A percentile compares a stretch with the other conserved stretches of the same genome.
Conservation (phyloP, 2,888 invertebrate genomes). For the Neria commutata region DNA sequence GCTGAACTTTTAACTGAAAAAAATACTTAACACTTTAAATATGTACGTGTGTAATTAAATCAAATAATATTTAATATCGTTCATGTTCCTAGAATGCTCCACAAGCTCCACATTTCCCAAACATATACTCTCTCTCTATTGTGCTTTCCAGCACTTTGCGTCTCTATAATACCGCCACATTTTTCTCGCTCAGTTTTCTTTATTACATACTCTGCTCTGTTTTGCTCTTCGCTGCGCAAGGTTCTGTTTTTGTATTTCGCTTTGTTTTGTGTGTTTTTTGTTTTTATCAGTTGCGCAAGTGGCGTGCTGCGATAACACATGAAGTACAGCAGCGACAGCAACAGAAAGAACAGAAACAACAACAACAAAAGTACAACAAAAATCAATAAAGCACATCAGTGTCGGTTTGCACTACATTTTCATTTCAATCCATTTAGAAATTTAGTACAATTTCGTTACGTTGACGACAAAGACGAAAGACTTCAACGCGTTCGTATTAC, state of each 20-base stretch:
- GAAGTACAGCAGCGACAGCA: neutral
- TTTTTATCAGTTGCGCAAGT: conserved; percentile 1
- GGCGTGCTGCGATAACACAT: neutral
- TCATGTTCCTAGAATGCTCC: too few relatives aligned
- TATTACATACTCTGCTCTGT: too few relatives aligned
- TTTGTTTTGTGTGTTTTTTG: neutral
- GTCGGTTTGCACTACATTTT: neutral
- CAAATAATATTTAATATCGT: too few relatives aligned
- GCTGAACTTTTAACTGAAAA: too few relatives aligned
- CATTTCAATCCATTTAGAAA: conserved; percentile 10
- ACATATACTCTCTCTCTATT: too few relatives aligned
- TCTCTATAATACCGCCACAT: too few relatives aligned
- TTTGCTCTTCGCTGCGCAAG: too few relatives aligned
- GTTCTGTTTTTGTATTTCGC: neutral
- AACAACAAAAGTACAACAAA: neutral
- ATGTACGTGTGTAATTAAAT: too few relatives aligned
- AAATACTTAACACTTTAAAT: too few relatives aligned
- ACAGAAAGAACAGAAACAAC: neutral
- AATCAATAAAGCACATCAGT: neutral
- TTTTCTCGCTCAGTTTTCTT: too few relatives aligned
- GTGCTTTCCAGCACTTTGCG: too few relatives aligned
- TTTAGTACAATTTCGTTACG: conserved; percentile 12
- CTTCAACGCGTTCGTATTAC: conserved; percentile 41
- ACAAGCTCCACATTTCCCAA: too few relatives aligned
- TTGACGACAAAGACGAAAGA: conserved; percentile 45